Evolutionary conservation across 2,797 vertebrate genomes (phyloP).

Genomic region (Rhinogobio ventralis): DNA sequence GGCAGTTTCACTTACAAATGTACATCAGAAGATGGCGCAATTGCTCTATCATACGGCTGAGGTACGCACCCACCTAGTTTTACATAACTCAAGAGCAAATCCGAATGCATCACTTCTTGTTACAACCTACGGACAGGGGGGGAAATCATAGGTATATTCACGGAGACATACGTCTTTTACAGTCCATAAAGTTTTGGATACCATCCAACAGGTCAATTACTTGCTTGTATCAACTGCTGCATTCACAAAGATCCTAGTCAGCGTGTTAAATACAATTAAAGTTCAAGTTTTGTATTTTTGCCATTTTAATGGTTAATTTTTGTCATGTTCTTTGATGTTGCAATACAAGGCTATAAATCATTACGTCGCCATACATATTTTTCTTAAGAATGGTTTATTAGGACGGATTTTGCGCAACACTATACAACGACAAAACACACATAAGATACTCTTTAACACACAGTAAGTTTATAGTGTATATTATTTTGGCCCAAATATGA

Average conservation of each 20-base stretch:
- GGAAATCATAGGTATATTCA: not conserved
- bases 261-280: not conserved
- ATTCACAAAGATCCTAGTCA: not conserved
- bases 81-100: not conserved
- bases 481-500: conserved; percentile 28
- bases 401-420: conserved; percentile 59
- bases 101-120: not conserved
- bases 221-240: not conserved
- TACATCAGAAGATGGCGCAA: conserved; percentile 52
- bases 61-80: not conserved
- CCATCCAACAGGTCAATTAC: conserved; percentile 8
- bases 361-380: not conserved
- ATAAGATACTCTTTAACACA: conserved; percentile 57
- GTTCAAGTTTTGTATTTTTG: not conserved
- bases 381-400: conserved; percentile 76
- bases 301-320: not conserved
- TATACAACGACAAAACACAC: conserved; percentile 73
- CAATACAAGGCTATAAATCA: conserved; percentile 16
- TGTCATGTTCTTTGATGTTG: not conserved
- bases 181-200: conserved; percentile 10
- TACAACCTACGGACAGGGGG: not conserved
- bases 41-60: conserved; percentile 30
- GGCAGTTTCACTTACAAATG: conserved; percentile 4
- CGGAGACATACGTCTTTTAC: not conserved
- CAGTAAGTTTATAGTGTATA: conserved; percentile 51